These are phyloP conservation scores for Sebastolobus alascanus DNA, from an alignment of 2,797 vertebrate species.

Conservation along the genomic window DNA sequence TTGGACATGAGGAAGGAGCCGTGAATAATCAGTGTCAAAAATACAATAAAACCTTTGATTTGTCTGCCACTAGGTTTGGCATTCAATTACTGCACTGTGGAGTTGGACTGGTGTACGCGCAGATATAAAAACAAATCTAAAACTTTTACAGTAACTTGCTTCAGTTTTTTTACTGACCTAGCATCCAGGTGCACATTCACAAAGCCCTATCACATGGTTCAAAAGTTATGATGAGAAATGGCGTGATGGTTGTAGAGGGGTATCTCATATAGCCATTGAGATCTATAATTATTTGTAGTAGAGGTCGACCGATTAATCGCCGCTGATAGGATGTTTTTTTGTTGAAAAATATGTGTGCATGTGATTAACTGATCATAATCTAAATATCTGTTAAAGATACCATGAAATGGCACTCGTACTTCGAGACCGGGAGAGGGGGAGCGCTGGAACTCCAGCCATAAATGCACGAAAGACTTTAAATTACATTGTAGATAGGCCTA, in stretches of 20 bases:
- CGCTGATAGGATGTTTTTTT: no score
- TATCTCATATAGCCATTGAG: no score
- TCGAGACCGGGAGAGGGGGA: no score
- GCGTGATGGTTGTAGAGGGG: neutral
- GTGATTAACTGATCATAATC: no score
- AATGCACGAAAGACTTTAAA: no score
- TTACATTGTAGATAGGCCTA: no score
- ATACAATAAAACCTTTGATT: conserved; percentile 18
- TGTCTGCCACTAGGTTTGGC: conserved; percentile 6
- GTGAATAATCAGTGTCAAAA: conserved; percentile 38
- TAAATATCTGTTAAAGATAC: no score
- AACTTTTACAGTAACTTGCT: neutral
- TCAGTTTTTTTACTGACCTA: conserved; percentile 8
- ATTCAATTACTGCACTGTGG: conserved; percentile 6
- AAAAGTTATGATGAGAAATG: neutral
- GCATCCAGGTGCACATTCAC: neutral
- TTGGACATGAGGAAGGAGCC: neutral
- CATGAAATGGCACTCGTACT: no score
- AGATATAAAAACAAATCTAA: neutral
- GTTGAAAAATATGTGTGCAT: no score
- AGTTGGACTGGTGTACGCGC: neutral
- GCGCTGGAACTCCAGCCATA: no score
- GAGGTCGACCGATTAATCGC: no score
- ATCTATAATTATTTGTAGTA: neutral
- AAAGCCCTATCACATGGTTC: neutral